Conservation (phyloP, 2,888 invertebrate species). For the Cephonodes hylas region DNA sequence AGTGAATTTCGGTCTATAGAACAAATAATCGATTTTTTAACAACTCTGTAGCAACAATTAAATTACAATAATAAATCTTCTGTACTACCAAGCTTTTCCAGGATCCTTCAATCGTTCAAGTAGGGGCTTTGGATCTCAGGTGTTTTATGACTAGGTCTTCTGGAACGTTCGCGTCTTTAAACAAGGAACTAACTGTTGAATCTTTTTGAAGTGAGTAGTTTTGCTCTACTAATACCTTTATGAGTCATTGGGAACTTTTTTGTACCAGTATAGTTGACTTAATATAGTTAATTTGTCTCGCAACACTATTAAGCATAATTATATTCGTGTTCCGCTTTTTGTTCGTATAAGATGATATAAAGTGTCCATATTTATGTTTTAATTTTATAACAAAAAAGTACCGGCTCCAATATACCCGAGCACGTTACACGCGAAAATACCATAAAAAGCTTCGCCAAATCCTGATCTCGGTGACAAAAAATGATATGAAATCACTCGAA, state of each 20-base stretch:
- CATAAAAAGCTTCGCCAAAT: conserved; percentile 9
- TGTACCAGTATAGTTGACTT: not conserved
- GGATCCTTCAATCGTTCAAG: no score
- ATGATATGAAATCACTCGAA: conserved; percentile 21
- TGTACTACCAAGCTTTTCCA: no score
- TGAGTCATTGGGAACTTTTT: not conserved
- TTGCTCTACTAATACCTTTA: not conserved
- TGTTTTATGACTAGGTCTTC: no score
- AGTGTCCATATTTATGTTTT: not conserved
- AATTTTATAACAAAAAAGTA: conserved; percentile 14
- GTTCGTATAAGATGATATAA: not conserved
- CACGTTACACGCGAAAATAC: conserved; percentile 1
- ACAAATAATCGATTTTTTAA: no score
- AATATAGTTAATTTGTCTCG: not conserved
- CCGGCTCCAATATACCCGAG: not conserved
- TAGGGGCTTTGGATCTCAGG: no score
- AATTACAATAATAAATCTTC: no score
- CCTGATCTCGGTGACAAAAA: conserved; percentile 6
- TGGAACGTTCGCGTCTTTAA: no score
- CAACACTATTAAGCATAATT: not conserved
- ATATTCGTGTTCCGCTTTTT: not conserved
- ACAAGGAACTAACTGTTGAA: no score
- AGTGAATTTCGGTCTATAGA: no score
- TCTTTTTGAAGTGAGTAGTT: no score
- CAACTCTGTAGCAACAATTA: no score